These are phyloP conservation scores for Chrysolina haemoptera DNA, from an alignment of 2,888 invertebrate genomes.

Conservation along the genomic window DNA sequence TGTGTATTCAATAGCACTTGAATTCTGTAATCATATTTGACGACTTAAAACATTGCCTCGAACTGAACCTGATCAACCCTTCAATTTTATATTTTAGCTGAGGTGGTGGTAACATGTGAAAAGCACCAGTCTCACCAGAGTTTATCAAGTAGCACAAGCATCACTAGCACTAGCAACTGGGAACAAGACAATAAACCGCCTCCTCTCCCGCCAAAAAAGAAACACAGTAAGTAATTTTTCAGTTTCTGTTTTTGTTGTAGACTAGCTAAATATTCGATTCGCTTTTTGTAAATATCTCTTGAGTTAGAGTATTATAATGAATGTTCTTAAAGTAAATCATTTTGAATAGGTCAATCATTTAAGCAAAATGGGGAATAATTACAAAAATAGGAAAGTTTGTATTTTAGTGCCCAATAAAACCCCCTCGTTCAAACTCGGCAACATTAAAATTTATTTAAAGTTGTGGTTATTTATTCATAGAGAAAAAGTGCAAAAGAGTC, in stretches of 20 bases:
- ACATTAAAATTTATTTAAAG: too few relatives aligned
- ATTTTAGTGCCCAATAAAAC: too few relatives aligned
- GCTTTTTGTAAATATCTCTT: slow-evolving; percentile 8
- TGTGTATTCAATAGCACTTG: neutral
- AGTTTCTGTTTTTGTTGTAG: neutral
- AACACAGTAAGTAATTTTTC: slow-evolving; percentile 86
- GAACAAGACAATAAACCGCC: slow-evolving; percentile 81
- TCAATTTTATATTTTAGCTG: slow-evolving; percentile 38
- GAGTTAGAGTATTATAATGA: neutral
- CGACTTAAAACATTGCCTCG: too few relatives aligned
- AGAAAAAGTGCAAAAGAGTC: too few relatives aligned
- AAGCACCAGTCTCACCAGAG: slow-evolving; percentile 68
- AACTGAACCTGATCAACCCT: too few relatives aligned
- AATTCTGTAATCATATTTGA: neutral
- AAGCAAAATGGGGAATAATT: too few relatives aligned
- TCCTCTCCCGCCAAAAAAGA: slow-evolving; percentile 93
- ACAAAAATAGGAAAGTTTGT: too few relatives aligned
- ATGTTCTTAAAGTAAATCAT: slow-evolving; percentile 16
- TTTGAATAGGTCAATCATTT: neutral
- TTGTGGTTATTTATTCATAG: too few relatives aligned
- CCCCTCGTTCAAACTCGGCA: too few relatives aligned
- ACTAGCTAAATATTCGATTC: neutral
- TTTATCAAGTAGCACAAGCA: slow-evolving; percentile 54
- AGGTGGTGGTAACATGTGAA: slow-evolving; percentile 67
- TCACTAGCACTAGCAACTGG: slow-evolving; percentile 56